Percentiles rank a stretch among this genome's conserved stretches.
These are phyloP conservation scores for Matsumyia berberina DNA, from an alignment of 2,888 invertebrate genomes.

Conservation along the genomic window DNA sequence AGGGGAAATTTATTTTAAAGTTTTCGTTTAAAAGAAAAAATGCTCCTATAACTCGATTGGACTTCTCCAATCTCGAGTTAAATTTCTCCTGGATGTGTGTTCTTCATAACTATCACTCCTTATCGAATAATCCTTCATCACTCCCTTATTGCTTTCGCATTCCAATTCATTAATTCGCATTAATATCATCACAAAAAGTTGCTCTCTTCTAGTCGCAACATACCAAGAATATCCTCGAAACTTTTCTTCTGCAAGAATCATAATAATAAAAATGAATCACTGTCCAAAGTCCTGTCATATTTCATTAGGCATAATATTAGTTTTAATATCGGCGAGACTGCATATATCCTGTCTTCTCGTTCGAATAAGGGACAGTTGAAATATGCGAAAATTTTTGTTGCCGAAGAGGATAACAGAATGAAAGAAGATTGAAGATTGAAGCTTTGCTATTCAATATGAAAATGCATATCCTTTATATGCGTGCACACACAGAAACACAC, in stretches of 20 bases:
- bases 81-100: too few species aligned
- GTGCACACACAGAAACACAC: conserved; percentile 3
- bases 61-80: too few species aligned
- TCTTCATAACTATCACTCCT: too few species aligned
- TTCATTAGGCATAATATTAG: conserved; percentile 46
- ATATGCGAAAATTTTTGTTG: conserved; percentile 1
- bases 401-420: background rate
- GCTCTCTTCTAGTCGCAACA: background rate
- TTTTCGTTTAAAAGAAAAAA: too few species aligned
- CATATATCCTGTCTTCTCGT: conserved; percentile 14
- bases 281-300: conserved; percentile 39
- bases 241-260: background rate
- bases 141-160: conserved; percentile 23
- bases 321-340: conserved; percentile 36
- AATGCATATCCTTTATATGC: conserved; percentile 10
- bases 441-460: conserved; percentile 23
- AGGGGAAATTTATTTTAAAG: background rate
- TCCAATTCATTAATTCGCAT: conserved; percentile 41
- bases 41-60: too few species aligned
- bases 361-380: conserved; percentile 1
- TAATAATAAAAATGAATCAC: conserved; percentile 40
- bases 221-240: background rate
- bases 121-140: background rate
- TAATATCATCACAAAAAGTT: background rate
- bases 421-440: conserved; percentile 18